These are phyloP conservation scores for Oreochromis grahami DNA, from an alignment of 2,797 vertebrate species.

Conservation along the genomic window DNA sequence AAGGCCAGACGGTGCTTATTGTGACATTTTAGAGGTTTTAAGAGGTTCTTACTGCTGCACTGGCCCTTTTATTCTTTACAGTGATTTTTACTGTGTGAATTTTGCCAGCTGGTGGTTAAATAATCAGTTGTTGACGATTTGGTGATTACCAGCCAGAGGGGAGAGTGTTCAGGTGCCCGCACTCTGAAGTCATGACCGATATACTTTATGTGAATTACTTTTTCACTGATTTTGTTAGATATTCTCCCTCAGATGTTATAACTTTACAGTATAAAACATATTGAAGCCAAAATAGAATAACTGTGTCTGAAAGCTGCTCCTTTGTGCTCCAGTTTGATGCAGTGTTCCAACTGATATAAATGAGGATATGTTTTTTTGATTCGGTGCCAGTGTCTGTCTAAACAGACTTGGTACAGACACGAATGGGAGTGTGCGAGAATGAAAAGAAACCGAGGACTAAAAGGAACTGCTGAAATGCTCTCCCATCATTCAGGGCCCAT, in stretches of 20 bases:
- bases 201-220: neutral
- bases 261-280: neutral
- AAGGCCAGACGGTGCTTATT: neutral
- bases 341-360: neutral
- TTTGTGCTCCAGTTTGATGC: neutral
- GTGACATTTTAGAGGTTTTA: neutral
- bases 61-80: neutral
- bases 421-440: neutral
- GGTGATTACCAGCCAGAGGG: neutral
- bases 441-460: neutral
- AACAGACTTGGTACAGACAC: neutral
- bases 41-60: neutral
- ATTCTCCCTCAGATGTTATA: neutral
- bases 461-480: slow-evolving; percentile 37
- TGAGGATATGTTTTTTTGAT: neutral
- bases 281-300: neutral
- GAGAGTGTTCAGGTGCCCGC: neutral
- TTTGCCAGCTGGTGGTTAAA: neutral
- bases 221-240: neutral
- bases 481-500: slow-evolving; percentile 35
- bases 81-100: neutral
- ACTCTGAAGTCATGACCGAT: neutral
- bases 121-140: neutral
- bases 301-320: neutral
- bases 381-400: neutral